Percentiles rank a stretch among this genome's conserved stretches.
These are phyloP conservation scores for Thalpophila matura DNA, from an alignment of 2,888 invertebrate species.

Conservation along the genomic window DNA sequence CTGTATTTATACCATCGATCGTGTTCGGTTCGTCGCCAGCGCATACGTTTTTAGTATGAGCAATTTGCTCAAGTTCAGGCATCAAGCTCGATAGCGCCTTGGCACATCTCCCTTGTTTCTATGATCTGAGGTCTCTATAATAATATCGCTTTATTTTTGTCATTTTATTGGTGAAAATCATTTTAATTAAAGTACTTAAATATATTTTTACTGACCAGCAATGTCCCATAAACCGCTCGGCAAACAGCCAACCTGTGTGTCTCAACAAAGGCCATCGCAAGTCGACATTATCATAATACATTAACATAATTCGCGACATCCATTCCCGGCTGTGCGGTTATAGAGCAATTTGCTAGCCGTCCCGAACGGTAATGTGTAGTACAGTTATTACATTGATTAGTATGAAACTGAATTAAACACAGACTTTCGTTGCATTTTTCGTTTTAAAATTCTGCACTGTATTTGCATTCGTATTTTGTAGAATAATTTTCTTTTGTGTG, in stretches of 20 bases:
- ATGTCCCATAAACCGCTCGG: slow-evolving; percentile 4
- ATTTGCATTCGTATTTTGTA: slow-evolving; percentile 32
- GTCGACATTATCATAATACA: slow-evolving; percentile 81
- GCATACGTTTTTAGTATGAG: no score
- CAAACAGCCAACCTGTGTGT: slow-evolving; percentile 62
- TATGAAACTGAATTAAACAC: slow-evolving; percentile 43
- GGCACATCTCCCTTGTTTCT: no score
- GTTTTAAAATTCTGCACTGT: slow-evolving; percentile 13
- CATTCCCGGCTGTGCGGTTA: slow-evolving; percentile 69
- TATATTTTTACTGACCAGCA: not conserved
- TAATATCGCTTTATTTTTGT: no score
- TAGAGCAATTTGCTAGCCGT: slow-evolving; percentile 71
- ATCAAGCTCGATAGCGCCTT: no score
- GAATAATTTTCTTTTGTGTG: slow-evolving; percentile 19
- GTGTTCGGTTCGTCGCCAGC: no score
- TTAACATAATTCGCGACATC: slow-evolving; percentile 80
- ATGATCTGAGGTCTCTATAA: no score
- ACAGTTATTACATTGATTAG: slow-evolving; percentile 70
- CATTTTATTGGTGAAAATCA: no score
- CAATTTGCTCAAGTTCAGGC: no score
- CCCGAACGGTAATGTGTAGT: slow-evolving; percentile 68
- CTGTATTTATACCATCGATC: no score
- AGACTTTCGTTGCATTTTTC: slow-evolving; percentile 11
- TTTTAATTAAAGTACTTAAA: no score
- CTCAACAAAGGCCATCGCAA: slow-evolving; percentile 65